Percentiles rank a stretch among this genome's conserved stretches.
Conservation (phyloP, 1,140 invertebrate genomes). For the Drosophila equinoxialis region DNA sequence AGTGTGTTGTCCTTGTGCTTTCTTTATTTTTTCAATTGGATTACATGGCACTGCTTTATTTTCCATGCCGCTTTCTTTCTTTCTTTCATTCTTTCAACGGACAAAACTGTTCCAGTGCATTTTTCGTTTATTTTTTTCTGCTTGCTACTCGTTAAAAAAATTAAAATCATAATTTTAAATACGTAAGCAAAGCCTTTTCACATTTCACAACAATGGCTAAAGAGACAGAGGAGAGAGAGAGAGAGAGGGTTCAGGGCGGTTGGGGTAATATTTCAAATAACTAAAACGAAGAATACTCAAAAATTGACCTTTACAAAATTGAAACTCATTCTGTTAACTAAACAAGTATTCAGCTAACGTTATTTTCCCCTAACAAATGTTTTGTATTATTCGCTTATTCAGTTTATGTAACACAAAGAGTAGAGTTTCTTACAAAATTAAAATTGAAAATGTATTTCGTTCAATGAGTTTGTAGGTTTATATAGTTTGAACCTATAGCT, state of each 20-base stretch:
- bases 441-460: too few species aligned
- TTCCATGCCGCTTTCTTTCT: conserved; percentile 20
- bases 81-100: conserved; percentile 23
- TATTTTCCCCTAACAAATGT: too few species aligned
- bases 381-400: too few species aligned
- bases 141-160: conserved; percentile 7
- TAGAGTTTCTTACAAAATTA: too few species aligned
- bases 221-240: too few species aligned
- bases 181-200: conserved; percentile 11
- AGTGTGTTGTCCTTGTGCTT: conserved; percentile 60
- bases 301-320: conserved; percentile 1
- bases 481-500: too few species aligned
- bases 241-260: neutral
- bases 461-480: too few species aligned
- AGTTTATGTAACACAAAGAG: too few species aligned
- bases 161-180: conserved; percentile 11
- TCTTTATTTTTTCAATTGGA: conserved; percentile 63
- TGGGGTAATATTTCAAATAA: neutral
- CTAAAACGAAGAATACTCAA: neutral
- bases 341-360: too few species aligned
- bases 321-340: neutral
- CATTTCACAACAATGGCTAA: neutral
- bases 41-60: conserved; percentile 60
- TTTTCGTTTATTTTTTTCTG: neutral
- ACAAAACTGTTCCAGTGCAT: neutral